Evolutionary conservation across 2,113 vertebrate genomes (phyloP), one percentile per base, ranked within the genome.

Genomic region (Sceloporus undulatus): DNA sequence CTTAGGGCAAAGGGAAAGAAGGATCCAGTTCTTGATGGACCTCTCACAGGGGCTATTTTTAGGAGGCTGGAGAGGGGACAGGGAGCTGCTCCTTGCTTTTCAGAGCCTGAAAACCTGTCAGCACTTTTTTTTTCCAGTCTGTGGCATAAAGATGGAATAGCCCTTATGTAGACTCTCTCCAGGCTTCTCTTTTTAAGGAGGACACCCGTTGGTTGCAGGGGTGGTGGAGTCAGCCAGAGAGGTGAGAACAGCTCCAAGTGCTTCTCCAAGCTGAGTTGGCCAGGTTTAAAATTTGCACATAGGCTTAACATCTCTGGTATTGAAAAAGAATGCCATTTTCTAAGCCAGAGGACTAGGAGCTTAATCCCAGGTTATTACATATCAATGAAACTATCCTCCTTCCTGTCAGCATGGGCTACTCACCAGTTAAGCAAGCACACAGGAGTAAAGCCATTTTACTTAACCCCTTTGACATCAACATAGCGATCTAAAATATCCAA

Each of bases 1-100:
- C 99, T 99, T 98, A 99, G 98, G 98, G 98, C 98, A 98, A 97
- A 95, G 96, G 96, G 97, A 96, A 96, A 96, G 94, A 97, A 97
- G 96, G 94, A 90, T 95, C 93, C 91, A 65, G 86, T 95, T 92
- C 94, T 93, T 95, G 93, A 96, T 93, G 83, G 95, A 95, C 96
- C 94, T 96, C 96, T 96, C 96, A 94, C 90, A 92, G 83, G 62
- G 88, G 95, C 94, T 99, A 99, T 98, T 98, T 98, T 98, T 98
- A 98, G 98, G 95, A 92, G 81, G 88, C 87, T 83, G 93, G 89
- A 93, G 94, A 95, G 90, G 77, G 85, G 52, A 73, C 85, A 93
- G 92, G 91, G 96, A 95, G 93, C 92, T 87, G 93, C 91, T 93
- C 95, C 11, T 54, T 1, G 95, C 96, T 91, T 86, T 54, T 89